Conservation (phyloP, 2,797 vertebrate species). For the Garrulus glandarius region DNA sequence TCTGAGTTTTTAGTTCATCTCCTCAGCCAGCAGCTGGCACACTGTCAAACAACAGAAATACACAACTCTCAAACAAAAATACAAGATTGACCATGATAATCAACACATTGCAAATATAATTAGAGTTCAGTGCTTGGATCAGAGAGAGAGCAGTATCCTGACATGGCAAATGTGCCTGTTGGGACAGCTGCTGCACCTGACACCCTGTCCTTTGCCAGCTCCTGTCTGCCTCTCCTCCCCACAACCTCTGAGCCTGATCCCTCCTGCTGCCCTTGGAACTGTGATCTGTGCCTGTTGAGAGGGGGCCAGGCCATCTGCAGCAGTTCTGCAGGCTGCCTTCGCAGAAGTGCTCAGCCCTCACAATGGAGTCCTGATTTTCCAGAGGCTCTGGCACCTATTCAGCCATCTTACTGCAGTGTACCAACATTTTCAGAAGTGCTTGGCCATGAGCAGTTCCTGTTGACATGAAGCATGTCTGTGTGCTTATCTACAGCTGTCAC, state of each 20-base stretch:
- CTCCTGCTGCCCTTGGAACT: not conserved
- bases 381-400: conserved; percentile 5
- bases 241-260: not conserved
- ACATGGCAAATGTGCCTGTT: not conserved
- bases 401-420: not conserved
- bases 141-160: not conserved
- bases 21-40: not conserved
- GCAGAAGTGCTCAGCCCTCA: conserved; percentile 4
- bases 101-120: not conserved
- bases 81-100: not conserved
- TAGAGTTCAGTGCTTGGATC: not conserved
- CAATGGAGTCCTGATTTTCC: conserved; percentile 51
- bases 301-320: conserved; percentile 43
- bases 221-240: not conserved
- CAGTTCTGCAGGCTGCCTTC: not conserved
- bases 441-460: conserved; percentile 39
- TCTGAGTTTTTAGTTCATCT: not conserved
- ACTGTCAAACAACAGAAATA: not conserved
- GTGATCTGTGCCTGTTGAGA: not conserved
- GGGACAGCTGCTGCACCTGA: not conserved
- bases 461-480: not conserved
- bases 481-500: conserved; percentile 36
- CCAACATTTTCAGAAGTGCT: not conserved
- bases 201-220: not conserved
- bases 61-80: not conserved